Conservation (phyloP, 2,113 vertebrate species). For the Poicephalus gulielmi region DNA sequence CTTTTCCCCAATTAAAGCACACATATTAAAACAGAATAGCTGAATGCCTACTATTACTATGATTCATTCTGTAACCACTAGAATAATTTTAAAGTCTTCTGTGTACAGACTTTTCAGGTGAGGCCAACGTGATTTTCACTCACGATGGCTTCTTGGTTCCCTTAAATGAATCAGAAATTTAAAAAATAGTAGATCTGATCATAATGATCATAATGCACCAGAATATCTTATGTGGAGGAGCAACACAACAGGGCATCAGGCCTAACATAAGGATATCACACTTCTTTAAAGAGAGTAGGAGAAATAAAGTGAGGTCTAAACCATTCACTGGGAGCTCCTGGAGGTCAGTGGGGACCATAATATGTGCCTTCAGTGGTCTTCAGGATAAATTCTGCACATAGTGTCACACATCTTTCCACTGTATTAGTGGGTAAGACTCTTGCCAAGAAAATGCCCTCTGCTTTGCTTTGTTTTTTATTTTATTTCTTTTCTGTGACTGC, state of each 20-base stretch:
- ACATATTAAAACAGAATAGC: background rate
- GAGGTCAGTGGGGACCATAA: background rate
- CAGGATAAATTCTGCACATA: background rate
- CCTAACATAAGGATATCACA: background rate
- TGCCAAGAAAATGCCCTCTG: background rate
- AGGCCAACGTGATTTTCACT: background rate
- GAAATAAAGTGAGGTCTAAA: background rate
- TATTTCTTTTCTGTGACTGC: background rate
- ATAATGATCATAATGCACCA: background rate
- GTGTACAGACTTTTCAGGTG: background rate
- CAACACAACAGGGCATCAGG: background rate
- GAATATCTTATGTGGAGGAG: background rate
- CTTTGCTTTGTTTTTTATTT: background rate
- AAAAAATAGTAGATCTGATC: background rate
- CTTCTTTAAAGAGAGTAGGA: background rate
- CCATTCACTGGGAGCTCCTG: background rate
- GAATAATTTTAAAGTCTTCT: background rate
- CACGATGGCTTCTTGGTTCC: background rate
- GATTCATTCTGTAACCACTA: background rate
- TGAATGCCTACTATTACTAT: background rate
- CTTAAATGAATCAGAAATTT: background rate
- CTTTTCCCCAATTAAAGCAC: slow-evolving; percentile 24
- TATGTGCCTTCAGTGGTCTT: background rate
- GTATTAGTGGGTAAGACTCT: background rate
- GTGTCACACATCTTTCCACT: background rate